phyloP scores from a whole-genome alignment of 2,113 vertebrate species.

The Oceanodroma tethys region DNA sequence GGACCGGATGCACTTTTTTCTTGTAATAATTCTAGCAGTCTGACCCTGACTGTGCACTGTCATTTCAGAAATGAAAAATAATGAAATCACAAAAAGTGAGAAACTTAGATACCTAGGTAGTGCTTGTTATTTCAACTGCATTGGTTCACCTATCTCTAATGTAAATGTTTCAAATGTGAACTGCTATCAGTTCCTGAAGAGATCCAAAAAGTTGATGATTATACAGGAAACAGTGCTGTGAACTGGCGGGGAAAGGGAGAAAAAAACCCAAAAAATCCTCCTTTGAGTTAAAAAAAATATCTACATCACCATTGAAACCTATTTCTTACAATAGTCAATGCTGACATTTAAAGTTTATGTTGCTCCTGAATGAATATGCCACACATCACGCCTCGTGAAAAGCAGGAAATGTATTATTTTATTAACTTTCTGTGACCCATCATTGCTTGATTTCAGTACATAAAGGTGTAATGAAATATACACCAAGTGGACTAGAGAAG shows the following conservation, averaged over 20 bases:
- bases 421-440: background rate
- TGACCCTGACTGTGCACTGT: background rate
- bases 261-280: fast-evolving
- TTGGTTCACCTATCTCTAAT: background rate
- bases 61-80: background rate
- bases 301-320: background rate
- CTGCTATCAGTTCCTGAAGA: background rate
- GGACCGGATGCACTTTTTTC: background rate
- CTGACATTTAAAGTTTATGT: background rate
- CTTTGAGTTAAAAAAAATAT: background rate
- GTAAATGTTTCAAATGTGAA: background rate
- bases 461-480: background rate
- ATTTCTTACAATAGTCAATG: background rate
- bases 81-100: background rate
- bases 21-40: background rate
- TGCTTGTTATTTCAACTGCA: background rate
- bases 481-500: background rate
- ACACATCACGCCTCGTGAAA: background rate
- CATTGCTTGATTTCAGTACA: background rate
- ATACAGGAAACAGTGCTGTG: background rate
- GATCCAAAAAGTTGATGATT: background rate
- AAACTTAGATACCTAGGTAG: background rate
- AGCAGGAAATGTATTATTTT: background rate
- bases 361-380: background rate
- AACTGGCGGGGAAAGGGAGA: background rate